phyloP scores from a whole-genome alignment of 2,113 vertebrate genomes.

The Phyllopteryx taeniolatus region DNA sequence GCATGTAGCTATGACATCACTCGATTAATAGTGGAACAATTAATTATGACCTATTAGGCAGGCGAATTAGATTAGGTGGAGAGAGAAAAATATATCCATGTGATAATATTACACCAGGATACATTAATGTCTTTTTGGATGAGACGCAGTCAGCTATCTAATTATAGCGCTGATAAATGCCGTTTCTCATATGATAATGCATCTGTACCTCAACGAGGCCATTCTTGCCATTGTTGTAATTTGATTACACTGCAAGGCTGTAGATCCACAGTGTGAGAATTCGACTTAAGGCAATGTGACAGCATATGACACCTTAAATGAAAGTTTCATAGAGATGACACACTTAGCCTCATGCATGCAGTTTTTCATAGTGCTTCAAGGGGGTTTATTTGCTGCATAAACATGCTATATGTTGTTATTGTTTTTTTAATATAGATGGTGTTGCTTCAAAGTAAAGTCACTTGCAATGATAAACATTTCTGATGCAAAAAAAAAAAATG shows the following conservation, averaged over 20 bases:
- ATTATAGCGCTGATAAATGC: conserved; percentile 55
- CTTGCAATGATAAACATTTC: conserved; percentile 3
- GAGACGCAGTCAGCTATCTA: conserved; percentile 31
- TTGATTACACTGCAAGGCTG: conserved; percentile 15
- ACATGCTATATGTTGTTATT: conserved; percentile 3
- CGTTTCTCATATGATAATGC: conserved; percentile 53
- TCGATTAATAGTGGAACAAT: conserved; percentile 71
- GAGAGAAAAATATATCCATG: conserved; percentile 48
- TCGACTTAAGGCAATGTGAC: conserved; percentile 24
- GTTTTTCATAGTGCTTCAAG: conserved; percentile 27
- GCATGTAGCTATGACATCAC: conserved; percentile 66
- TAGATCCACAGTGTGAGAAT: conserved; percentile 7
- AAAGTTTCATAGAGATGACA: conserved; percentile 44
- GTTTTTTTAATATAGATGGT: conserved; percentile 34
- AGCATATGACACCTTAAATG: conserved; percentile 30
- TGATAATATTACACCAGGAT: conserved; percentile 63
- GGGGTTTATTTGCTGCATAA: conserved; percentile 16
- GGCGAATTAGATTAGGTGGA: conserved; percentile 69
- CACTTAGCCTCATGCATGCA: conserved; percentile 31
- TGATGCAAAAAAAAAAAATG: neutral
- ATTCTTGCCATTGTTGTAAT: conserved; percentile 19
- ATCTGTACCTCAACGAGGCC: conserved; percentile 10
- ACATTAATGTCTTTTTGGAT: conserved; percentile 61
- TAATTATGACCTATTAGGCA: conserved; percentile 72
- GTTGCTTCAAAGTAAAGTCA: conserved; percentile 25